Evolutionary conservation across 2,797 vertebrate genomes (phyloP).

Genomic region (Podargus strigoides): DNA sequence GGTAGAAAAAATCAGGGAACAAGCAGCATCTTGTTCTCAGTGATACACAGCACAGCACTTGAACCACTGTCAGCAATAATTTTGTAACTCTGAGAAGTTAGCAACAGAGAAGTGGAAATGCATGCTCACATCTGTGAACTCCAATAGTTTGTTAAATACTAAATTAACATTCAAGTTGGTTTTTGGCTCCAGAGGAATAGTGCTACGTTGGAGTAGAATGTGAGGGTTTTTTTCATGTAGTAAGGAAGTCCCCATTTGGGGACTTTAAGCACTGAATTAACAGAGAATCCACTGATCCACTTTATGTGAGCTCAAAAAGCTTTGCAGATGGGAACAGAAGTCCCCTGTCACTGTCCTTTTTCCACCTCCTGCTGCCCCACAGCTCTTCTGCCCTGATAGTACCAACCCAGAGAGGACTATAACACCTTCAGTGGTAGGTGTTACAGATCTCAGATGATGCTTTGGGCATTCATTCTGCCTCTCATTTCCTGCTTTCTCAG

Average conservation of each 20-base stretch:
- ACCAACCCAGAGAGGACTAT: not conserved
- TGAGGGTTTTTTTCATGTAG: not conserved
- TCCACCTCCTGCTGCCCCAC: not conserved
- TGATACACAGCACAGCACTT: fast-evolving
- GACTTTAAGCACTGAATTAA: not conserved
- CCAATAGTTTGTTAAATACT: not conserved
- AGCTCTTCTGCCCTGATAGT: not conserved
- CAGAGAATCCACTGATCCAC: not conserved
- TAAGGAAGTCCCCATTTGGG: not conserved
- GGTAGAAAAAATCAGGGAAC: not conserved
- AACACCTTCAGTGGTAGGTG: not conserved
- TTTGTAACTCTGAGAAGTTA: not conserved
- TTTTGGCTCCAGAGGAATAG: not conserved
- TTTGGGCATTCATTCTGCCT: not conserved
- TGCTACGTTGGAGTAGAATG: not conserved
- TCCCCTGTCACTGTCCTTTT: not conserved
- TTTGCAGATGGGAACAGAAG: not conserved
- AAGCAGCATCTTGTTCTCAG: not conserved
- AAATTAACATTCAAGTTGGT: not conserved
- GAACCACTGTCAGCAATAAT: not conserved
- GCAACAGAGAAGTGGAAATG: not conserved
- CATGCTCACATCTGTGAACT: not conserved
- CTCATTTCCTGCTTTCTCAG: not conserved
- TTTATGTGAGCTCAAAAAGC: not conserved
- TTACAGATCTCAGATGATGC: not conserved